phyloP scores from a whole-genome alignment of 2,888 invertebrate genomes.

The Amphipyra berbera region DNA sequence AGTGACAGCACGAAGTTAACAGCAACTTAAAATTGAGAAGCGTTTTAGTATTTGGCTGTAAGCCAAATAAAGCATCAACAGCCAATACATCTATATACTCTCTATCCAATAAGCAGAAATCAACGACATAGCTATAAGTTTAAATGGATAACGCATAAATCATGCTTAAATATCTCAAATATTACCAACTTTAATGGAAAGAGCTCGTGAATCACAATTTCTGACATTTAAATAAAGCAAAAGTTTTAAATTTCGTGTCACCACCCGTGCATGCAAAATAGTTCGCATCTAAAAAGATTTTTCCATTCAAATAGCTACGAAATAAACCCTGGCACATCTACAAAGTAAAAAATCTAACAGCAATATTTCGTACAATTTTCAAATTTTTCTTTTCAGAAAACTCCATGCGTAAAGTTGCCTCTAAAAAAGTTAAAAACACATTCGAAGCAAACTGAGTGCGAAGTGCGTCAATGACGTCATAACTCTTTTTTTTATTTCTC shows the following conservation, averaged over 20 bases:
- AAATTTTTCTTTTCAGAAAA: slow-evolving; percentile 26
- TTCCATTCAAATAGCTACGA: slow-evolving; percentile 26
- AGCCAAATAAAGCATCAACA: neutral
- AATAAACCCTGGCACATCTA: slow-evolving; percentile 2
- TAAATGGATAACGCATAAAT: slow-evolving; percentile 31
- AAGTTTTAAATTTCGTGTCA: slow-evolving; percentile 23
- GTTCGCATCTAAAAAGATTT: slow-evolving; percentile 16
- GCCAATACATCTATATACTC: slow-evolving; percentile 13
- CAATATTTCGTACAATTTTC: slow-evolving; percentile 17
- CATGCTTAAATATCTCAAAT: slow-evolving; percentile 22
- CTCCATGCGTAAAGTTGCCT: slow-evolving; percentile 39
- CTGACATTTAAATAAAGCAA: slow-evolving; percentile 41
- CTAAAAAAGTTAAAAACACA: slow-evolving; percentile 31
- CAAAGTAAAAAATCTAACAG: slow-evolving; percentile 17
- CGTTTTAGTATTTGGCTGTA: too few relatives aligned
- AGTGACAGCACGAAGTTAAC: too few relatives aligned
- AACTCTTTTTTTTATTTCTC: slow-evolving; percentile 39
- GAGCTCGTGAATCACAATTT: slow-evolving; percentile 31
- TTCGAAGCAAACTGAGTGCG: slow-evolving; percentile 40
- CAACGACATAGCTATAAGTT: slow-evolving; percentile 21
- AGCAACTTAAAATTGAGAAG: too few relatives aligned
- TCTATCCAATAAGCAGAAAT: slow-evolving; percentile 24
- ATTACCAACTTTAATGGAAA: slow-evolving; percentile 32
- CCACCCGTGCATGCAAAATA: slow-evolving; percentile 9
- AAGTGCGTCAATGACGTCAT: slow-evolving; percentile 46